Evolutionary conservation across 2,888 invertebrate species (phyloP).

Genomic region (Villa cingulata): DNA sequence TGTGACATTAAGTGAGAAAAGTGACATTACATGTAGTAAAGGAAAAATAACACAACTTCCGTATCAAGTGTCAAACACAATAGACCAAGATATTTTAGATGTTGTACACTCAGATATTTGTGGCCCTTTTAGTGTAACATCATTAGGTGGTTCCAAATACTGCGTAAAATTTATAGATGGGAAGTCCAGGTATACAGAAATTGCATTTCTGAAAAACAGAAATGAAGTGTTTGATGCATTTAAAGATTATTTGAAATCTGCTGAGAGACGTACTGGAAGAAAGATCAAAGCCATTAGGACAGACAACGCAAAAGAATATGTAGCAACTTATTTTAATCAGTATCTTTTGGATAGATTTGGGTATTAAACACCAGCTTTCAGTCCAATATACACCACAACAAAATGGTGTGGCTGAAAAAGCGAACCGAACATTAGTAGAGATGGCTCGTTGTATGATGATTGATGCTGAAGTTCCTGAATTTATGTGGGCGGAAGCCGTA

Average conservation of each 20-base stretch:
- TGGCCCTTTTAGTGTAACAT: not conserved
- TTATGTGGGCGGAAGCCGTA: slow-evolving; percentile 22
- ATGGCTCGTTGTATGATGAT: slow-evolving; percentile 19
- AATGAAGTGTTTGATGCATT: slow-evolving; percentile 12
- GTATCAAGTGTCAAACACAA: slow-evolving; percentile 1
- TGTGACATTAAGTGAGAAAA: too few species aligned
- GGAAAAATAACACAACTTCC: not conserved
- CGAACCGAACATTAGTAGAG: slow-evolving; percentile 17
- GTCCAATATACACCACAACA: slow-evolving; percentile 17
- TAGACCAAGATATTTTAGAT: not conserved
- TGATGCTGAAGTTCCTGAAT: slow-evolving; percentile 14
- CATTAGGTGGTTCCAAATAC: not conserved
- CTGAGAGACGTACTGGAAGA: slow-evolving; percentile 13
- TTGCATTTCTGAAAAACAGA: slow-evolving; percentile 10
- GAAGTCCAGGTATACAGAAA: slow-evolving; percentile 6
- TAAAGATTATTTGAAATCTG: slow-evolving; percentile 14
- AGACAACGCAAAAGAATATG: slow-evolving; percentile 19
- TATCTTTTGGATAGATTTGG: slow-evolving; percentile 14
- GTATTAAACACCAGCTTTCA: slow-evolving; percentile 16
- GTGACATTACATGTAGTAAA: too few species aligned
- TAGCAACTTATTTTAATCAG: slow-evolving; percentile 10
- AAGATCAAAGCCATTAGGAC: slow-evolving; percentile 17
- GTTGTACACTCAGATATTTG: slow-evolving; percentile 5
- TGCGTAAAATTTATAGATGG: slow-evolving; percentile 6
- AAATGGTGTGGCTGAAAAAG: slow-evolving; percentile 19